Conservation (phyloP, 1,140 invertebrate species). For the Arctopsyche grandis region DNA sequence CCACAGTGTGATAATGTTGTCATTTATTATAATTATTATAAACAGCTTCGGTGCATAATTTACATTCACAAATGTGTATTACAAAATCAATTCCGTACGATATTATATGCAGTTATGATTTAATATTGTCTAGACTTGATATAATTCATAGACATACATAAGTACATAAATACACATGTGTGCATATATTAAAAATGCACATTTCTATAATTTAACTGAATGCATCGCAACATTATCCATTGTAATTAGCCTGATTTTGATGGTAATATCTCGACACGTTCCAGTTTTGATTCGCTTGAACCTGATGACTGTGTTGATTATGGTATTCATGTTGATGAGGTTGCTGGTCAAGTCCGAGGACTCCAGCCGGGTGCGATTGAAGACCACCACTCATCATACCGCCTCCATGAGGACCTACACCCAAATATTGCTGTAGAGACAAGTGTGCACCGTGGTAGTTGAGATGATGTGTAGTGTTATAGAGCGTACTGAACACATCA, state of each 20-base stretch:
- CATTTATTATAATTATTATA: too few species aligned
- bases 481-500: slow-evolving; percentile 46
- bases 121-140: neutral
- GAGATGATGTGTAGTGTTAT: slow-evolving; percentile 24
- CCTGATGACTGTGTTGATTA: slow-evolving; percentile 3
- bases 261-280: slow-evolving; percentile 47
- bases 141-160: neutral
- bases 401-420: neutral
- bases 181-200: too few species aligned
- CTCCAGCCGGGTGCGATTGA: neutral
- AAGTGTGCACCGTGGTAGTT: slow-evolving; percentile 42
- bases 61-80: too few species aligned
- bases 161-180: neutral
- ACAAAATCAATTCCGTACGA: too few species aligned
- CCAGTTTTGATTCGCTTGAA: slow-evolving; percentile 38
- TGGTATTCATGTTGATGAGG: slow-evolving; percentile 30
- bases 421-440: slow-evolving; percentile 47
- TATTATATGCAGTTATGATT: too few species aligned
- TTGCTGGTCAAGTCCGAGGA: slow-evolving; percentile 27
- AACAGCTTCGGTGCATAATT: too few species aligned
- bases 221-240: slow-evolving; percentile 24
- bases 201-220: neutral
- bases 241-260: slow-evolving; percentile 48
- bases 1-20: neutral
- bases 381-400: neutral